These are phyloP conservation scores for Diadema setosum DNA, from an alignment of 35 echinoderm and acorn worm species.

Conservation along the genomic window DNA sequence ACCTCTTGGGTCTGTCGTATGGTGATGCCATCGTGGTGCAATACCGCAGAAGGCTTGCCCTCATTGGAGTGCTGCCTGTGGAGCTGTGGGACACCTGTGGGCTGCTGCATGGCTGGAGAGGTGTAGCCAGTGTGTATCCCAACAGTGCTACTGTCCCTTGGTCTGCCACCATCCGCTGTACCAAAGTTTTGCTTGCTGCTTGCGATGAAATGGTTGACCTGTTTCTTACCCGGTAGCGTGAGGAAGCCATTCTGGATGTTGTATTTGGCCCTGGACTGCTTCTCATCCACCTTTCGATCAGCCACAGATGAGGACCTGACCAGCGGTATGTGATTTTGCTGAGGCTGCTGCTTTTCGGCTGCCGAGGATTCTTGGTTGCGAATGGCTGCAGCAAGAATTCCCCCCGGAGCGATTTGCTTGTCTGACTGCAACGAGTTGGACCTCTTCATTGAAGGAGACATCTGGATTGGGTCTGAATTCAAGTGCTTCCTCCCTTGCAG, in stretches of 20 bases:
- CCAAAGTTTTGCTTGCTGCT: background rate
- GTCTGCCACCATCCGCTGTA: background rate
- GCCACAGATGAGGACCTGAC: background rate
- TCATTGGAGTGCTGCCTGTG: background rate
- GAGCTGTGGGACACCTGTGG: background rate
- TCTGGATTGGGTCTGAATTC: background rate
- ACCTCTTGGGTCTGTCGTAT: background rate
- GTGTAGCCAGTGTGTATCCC: background rate
- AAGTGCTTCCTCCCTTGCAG: background rate
- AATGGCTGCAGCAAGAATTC: background rate
- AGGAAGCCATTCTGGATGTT: conserved; percentile 30
- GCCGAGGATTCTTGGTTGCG: background rate
- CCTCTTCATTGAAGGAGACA: background rate
- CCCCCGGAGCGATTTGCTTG: background rate
- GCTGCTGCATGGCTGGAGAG: background rate
- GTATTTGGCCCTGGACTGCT: background rate
- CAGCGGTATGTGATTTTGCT: background rate
- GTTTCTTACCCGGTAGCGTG: conserved; percentile 26
- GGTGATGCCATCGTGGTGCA: background rate
- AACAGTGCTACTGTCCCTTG: background rate
- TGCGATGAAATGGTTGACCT: background rate
- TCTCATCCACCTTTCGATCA: background rate
- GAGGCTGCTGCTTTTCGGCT: background rate
- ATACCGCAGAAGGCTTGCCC: too few species aligned
- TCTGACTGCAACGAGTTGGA: background rate